Percentiles rank a stretch among this genome's conserved stretches.
These are phyloP conservation scores for Sphaerophoria taeniata DNA, from an alignment of 2,888 invertebrate species.

Conservation along the genomic window DNA sequence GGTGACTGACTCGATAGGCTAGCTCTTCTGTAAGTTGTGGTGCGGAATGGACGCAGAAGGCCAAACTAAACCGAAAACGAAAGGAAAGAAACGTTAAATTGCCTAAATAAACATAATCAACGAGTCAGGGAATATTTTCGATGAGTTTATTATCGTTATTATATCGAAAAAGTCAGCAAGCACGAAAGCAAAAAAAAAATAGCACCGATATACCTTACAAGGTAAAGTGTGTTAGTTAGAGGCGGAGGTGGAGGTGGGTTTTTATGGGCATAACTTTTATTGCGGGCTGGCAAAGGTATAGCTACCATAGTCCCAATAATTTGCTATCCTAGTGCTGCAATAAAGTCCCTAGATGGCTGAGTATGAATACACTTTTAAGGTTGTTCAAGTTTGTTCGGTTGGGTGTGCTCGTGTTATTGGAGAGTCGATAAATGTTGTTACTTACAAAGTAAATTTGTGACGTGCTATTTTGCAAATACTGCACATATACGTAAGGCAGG, in stretches of 20 bases:
- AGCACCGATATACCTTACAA: neutral
- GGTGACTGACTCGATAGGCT: neutral
- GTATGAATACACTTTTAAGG: conserved; percentile 29
- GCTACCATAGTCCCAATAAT: neutral
- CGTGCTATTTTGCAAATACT: conserved; percentile 33
- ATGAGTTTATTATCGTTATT: conserved; percentile 75
- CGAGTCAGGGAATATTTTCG: conserved; percentile 66
- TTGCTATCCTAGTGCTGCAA: conserved; percentile 47
- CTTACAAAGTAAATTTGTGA: conserved; percentile 56
- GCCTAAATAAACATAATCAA: conserved; percentile 74
- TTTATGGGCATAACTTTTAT: neutral
- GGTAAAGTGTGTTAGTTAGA: neutral
- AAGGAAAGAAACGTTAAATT: conserved; percentile 53
- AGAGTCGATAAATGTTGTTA: conserved; percentile 70
- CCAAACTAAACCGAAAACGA: conserved; percentile 23
- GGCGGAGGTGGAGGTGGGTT: neutral
- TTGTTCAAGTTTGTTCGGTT: neutral
- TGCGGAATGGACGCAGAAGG: neutral
- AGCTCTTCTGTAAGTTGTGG: neutral
- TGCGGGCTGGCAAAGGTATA: conserved; percentile 8
- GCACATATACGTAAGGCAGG: no score
- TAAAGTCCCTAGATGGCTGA: conserved; percentile 37
- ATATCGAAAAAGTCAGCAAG: conserved; percentile 66
- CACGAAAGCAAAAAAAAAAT: conserved; percentile 50
- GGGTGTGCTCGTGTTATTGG: conserved; percentile 48